Evolutionary conservation across 2,797 vertebrate species (phyloP), one percentile per base, ranked within the genome.

Genomic region (Poeciliopsis gracilis): DNA sequence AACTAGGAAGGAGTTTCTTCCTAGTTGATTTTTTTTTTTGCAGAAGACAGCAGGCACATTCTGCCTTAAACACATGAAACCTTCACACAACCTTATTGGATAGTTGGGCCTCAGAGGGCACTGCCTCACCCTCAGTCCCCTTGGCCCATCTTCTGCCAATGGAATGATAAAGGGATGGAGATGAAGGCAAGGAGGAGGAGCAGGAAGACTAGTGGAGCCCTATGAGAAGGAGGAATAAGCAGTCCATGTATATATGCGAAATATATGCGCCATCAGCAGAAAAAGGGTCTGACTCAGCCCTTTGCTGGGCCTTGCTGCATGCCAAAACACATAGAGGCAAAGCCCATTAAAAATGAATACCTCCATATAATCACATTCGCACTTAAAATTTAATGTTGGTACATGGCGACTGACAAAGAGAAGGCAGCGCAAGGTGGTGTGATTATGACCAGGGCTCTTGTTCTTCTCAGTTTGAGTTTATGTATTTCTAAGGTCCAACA

Each of bases 271-370:
- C 86, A 91, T 96, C 95, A 96, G 96, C 96, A 94, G 89, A 91
- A 96, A 96, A 94, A 94, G 86, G 72, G 77, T 74, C 95, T 95
- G 95, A 96, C 90, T 96, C 95, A 96, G 95, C 95, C 78, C 75
- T 93, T 92, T 85, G 91, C 86, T 25, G 82, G 91, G 92, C 94
- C 92, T 90, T 91, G 93, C 94, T 87, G 95, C 94, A 95, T 96
- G 94, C 95, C 96, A 96, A 96, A 96, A 96, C 95, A 95, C 94
- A 94, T 91, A 93, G 94, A 95, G 93, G 94, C 94, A 94, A 95
- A 94, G 94, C 91, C 94, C 94, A 96, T 96, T 96, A 96, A 96
- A 96, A 96, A 96, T 96, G 95, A 96, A 96, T 96, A 95, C 93
- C 81, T 90, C 75, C 79, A 92, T 92, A 96, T 96, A 96, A 96